Evolutionary conservation across 30 jellyfish, hydroid and myxozoan genomes (phyloP), one percentile per base, ranked within the genome.

Genomic region (Sanderia malayensis): DNA sequence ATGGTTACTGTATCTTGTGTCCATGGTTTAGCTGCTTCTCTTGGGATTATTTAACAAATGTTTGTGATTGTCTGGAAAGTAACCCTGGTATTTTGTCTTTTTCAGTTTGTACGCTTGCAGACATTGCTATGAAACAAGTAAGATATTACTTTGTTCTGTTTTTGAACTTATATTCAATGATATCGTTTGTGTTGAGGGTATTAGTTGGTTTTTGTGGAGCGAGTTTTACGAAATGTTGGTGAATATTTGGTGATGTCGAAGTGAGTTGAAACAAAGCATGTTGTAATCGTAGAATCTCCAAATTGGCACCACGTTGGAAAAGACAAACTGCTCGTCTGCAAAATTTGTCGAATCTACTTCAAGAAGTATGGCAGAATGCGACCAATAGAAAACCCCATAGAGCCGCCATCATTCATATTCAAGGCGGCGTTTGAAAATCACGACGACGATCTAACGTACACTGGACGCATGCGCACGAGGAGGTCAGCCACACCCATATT

Each of bases 231-330:
- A 41, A 6, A 41, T 41, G 55, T 6, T 41, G 55, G 15, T 8
- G 55, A 41, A 6, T 41, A 6, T 41, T 41, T 41, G 8, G 15
- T 41, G 25, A 49, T 49, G 8, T 18, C 2, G 6, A 49, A 49
- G 7, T n/a, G 26, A 2, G 32, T 74, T 31, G 9, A 9, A n/a
- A n/a, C n/a, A n/a, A n/a, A n/a, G n/a, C n/a, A n/a, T n/a, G n/a
- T n/a, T n/a, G n/a, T n/a, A n/a, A n/a, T n/a, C n/a, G n/a, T 26
- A 85, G 96, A 92, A 53, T 92, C 99, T 0, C 95, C 94, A 3
- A 92, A 92, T 70, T 92, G 99, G 99, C 99, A 92, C 41, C 99
- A 92, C 58, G 99, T 93, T 10, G 99, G 99, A 28, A 92, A 92
- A 69, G 86, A 71, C 27, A 92, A 92, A 62, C 69, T 85, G 28